These are phyloP conservation scores for Squalus acanthias DNA, from an alignment of 2,797 vertebrate species.

Conservation along the genomic window DNA sequence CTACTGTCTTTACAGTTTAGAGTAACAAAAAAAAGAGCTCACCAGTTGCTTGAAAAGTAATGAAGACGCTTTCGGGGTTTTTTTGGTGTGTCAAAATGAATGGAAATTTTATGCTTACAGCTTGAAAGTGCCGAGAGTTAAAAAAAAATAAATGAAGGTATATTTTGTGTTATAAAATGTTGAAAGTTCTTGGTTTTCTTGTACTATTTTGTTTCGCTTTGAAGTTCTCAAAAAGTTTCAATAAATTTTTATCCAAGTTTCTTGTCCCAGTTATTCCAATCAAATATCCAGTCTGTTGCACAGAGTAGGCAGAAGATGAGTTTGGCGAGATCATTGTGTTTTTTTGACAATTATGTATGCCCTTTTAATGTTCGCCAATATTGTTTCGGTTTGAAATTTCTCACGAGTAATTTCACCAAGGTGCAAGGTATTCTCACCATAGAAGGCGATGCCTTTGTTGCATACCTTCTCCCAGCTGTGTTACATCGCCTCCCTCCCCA, in stretches of 20 bases:
- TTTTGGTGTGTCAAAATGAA: constrained; percentile 53
- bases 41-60: constrained; percentile 62
- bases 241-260: constrained; percentile 86
- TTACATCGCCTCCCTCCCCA: constrained; percentile 39
- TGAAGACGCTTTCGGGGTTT: constrained; percentile 44
- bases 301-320: background rate
- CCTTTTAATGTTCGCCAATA: background rate
- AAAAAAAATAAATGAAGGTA: constrained; percentile 66
- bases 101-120: constrained; percentile 59
- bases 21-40: constrained; percentile 63
- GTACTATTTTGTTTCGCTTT: constrained; percentile 59
- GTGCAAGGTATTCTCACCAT: too few relatives aligned
- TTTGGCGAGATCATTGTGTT: background rate
- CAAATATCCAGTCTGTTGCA: background rate
- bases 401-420: background rate
- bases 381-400: background rate
- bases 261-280: constrained; percentile 37
- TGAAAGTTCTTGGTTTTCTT: constrained; percentile 64
- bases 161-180: constrained; percentile 80
- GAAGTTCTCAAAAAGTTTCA: constrained; percentile 82
- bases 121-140: constrained; percentile 67
- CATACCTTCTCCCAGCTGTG: constrained; percentile 38
- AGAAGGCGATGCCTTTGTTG: constrained; percentile 35
- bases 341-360: background rate
- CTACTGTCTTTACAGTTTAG: constrained; percentile 55